Base-by-base conservation (phyloP, 2,113 vertebrate genomes). In the Apteryx owenii region DNA sequence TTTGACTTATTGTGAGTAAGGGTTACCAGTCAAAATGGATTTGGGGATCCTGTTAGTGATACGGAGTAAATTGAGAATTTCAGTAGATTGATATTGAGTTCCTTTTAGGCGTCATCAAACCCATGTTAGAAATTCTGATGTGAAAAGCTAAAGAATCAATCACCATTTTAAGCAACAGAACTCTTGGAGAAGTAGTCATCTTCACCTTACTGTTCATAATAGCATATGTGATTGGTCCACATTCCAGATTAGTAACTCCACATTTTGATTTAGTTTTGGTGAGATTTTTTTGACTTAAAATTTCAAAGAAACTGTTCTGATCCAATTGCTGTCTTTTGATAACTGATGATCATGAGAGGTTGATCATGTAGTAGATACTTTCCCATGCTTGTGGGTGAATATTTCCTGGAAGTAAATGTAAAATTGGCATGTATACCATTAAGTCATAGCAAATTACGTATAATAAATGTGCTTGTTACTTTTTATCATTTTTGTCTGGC, bases 21-120 rank as follows among this genome's bases (percentile, higher is more conserved):
- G 33, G 1, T 66, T 80, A 54, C n/a, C 50, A 71, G 0, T 60
- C 0, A 2, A 31, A 72, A 71, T 54, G 40, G 18, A 7, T 83
- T 70, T 54, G 60, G n/a, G 20, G n/a, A 61, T 80, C 23, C 22
- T 82, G n/a, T n/a, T 23, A 25, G 48, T 69, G 60, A 79, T 3
- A 4, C 60, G 81, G 56, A 65, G 5, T 60, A 72, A 87, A 69
- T 14, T 6, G 50, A 80, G 61, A 75, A 60, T 0, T 1, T 12
- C 11, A 29, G 12, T 11, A 61, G 31, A 31, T 40, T 9, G 40
- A 4, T 44, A 36, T 19, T 0, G 1, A 0, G 0, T 54, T 84
- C 17, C 61, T 81, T 85, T 48, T 48, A 68, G 26, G 12, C 68
- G 36, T 68, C 38, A 31, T 44, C 1, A 25, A 72, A 36, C 68